Percentiles rank a stretch among this genome's conserved stretches.
Evolutionary conservation across 1,140 invertebrate genomes (phyloP).

Genomic region (Drosophila punjabiensis): DNA sequence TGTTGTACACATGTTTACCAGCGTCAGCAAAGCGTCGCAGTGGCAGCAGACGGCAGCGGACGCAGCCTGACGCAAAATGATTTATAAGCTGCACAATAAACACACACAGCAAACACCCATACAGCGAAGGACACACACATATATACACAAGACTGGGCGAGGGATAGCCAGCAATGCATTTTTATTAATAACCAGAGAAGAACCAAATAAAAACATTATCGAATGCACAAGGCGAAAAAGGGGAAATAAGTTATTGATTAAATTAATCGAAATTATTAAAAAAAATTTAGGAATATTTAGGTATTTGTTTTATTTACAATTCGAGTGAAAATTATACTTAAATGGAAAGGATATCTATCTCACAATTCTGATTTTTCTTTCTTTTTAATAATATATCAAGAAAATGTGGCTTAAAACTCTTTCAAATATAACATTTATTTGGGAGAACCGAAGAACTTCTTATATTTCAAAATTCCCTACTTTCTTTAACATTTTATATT

Average conservation of each 20-base stretch:
- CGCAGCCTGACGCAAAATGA: conserved; percentile 73
- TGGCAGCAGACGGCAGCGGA: conserved; percentile 64
- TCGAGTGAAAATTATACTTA: background rate
- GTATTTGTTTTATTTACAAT: background rate
- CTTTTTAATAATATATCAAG: background rate
- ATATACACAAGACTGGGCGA: conserved; percentile 1
- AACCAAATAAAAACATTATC: conserved; percentile 35
- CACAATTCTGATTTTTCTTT: background rate
- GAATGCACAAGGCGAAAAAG: conserved; percentile 6
- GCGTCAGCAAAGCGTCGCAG: conserved; percentile 76
- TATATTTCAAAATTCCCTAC: background rate
- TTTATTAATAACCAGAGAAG: conserved; percentile 54
- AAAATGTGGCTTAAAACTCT: background rate
- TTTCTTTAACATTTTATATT: background rate
- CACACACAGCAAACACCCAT: conserved; percentile 39
- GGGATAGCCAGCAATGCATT: conserved; percentile 52
- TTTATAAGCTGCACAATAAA: conserved; percentile 67
- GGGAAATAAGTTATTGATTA: background rate
- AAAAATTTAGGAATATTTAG: no score
- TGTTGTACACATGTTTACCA: conserved; percentile 67
- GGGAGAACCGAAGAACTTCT: background rate
- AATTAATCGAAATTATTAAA: background rate
- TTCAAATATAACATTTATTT: background rate
- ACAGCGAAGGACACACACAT: conserved; percentile 18
- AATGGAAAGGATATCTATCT: background rate